Percentiles rank a stretch among this genome's conserved stretches.
These are phyloP conservation scores for Eurystomus glaucurus DNA, from an alignment of 2,797 vertebrate genomes.

Conservation along the genomic window DNA sequence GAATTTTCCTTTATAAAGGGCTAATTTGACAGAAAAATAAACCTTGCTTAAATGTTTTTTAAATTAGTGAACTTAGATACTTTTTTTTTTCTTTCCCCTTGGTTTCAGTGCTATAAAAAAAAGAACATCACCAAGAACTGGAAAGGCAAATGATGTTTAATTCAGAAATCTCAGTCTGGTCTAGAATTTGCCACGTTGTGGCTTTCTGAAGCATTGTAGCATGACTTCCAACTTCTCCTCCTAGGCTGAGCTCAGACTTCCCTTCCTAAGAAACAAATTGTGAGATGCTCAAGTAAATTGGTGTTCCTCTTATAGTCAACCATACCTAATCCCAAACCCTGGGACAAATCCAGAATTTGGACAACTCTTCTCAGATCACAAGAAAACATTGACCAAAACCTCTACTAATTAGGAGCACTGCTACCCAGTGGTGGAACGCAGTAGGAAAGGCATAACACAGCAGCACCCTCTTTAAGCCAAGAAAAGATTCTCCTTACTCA, in stretches of 20 bases:
- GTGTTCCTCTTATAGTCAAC: background rate
- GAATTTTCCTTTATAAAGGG: conserved; percentile 29
- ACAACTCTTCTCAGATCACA: background rate
- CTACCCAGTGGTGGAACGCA: background rate
- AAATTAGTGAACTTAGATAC: conserved; percentile 58
- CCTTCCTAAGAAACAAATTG: conserved; percentile 1
- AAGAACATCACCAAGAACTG: background rate
- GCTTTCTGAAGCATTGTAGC: background rate
- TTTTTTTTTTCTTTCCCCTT: conserved; percentile 15
- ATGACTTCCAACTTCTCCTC: background rate
- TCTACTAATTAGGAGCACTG: background rate
- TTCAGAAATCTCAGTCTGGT: background rate
- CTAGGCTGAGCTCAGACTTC: conserved; percentile 3
- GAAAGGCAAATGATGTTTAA: background rate
- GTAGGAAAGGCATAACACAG: background rate
- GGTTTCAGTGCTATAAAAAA: background rate
- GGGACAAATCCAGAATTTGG: background rate
- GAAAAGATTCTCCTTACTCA: background rate
- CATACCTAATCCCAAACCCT: background rate
- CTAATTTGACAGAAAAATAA: conserved; percentile 72
- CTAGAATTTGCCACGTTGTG: background rate
- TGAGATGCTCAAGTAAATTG: conserved; percentile 12
- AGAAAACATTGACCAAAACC: background rate
- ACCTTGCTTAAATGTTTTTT: conserved; percentile 56
- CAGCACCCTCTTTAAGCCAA: background rate